phyloP scores from a whole-genome alignment of 2,113 vertebrate genomes.

The Nesospiza acunhae region DNA sequence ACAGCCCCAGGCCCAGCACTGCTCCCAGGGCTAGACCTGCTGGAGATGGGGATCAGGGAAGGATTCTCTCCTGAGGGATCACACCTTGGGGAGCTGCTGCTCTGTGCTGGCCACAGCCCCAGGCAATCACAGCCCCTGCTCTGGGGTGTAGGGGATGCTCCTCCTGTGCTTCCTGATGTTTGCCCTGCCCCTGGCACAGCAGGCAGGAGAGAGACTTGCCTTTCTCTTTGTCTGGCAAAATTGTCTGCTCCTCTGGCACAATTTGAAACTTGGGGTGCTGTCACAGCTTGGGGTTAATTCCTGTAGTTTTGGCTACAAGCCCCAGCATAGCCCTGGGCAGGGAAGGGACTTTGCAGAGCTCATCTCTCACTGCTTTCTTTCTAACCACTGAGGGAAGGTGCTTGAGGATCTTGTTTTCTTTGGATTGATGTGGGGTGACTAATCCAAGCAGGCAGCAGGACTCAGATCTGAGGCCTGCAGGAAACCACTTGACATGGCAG shows the following conservation, averaged over 20 bases:
- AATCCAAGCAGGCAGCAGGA: not conserved
- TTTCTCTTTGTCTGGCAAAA: not conserved
- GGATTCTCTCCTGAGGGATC: not conserved
- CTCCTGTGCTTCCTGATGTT: not conserved
- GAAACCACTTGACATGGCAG: not conserved
- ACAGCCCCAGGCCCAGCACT: not conserved
- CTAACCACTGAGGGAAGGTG: not conserved
- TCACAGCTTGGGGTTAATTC: not conserved
- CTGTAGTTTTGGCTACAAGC: not conserved
- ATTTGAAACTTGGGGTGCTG: not conserved
- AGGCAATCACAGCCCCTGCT: rapidly evolving
- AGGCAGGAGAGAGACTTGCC: not conserved
- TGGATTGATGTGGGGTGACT: not conserved
- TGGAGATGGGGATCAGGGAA: not conserved
- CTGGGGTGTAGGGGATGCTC: not conserved
- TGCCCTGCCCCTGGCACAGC: not conserved
- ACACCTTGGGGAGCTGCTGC: rapidly evolving
- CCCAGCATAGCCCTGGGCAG: not conserved
- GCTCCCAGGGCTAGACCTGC: not conserved
- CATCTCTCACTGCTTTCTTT: not conserved
- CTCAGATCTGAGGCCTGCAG: not conserved
- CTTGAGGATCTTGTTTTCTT: not conserved
- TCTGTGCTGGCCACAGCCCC: not conserved
- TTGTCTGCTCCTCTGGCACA: not conserved
- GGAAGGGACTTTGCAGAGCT: not conserved